Conservation (phyloP, 2,888 invertebrate genomes). For the Drosophila hawaiiensis region DNA sequence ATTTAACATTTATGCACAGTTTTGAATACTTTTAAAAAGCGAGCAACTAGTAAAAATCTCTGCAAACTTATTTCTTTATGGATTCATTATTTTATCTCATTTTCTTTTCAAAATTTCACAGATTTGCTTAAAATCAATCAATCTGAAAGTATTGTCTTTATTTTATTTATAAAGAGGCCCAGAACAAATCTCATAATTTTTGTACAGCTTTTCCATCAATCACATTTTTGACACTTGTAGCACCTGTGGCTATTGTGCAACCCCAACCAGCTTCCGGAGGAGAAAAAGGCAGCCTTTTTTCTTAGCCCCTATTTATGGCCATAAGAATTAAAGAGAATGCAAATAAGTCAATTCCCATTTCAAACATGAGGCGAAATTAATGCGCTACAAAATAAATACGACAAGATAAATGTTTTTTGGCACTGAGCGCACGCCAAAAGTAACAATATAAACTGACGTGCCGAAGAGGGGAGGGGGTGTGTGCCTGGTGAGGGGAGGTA, state of each 20-base stretch:
- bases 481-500: conserved; percentile 1
- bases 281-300: conserved; percentile 8
- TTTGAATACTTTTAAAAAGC: neutral
- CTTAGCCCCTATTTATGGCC: conserved; percentile 43
- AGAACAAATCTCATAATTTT: conserved; percentile 61
- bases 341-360: conserved; percentile 77
- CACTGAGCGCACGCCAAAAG: conserved; percentile 47
- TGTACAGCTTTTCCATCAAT: conserved; percentile 57
- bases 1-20: neutral
- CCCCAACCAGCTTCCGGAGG: neutral
- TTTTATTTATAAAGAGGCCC: conserved; percentile 23
- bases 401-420: conserved; percentile 74
- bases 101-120: neutral
- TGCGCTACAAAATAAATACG: conserved; percentile 77
- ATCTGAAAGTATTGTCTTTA: neutral
- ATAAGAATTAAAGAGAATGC: conserved; percentile 72
- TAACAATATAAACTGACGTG: conserved; percentile 61
- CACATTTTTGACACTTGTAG: conserved; percentile 62
- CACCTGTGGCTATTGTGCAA: conserved; percentile 62
- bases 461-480: neutral
- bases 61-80: neutral
- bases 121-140: conserved; percentile 48
- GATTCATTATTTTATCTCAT: too few relatives aligned
- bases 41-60: neutral
- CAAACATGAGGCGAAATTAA: conserved; percentile 71